Evolutionary conservation across 2,113 vertebrate species (phyloP).

Genomic region (Eptesicus fuscus): DNA sequence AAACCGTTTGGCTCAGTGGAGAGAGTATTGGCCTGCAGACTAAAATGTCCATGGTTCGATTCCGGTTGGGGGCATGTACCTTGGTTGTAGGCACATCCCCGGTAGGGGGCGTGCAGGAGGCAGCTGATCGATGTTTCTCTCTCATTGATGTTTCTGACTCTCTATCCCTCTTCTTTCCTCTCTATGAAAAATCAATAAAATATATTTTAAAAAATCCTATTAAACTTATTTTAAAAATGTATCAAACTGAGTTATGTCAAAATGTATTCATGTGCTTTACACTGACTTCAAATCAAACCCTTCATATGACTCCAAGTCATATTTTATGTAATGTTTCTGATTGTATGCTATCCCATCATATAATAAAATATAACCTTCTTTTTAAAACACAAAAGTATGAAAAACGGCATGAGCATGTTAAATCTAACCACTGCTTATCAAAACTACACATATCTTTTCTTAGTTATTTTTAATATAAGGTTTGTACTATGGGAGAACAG

Average conservation of each 20-base stretch:
- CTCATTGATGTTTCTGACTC: too few species aligned
- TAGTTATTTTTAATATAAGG: neutral
- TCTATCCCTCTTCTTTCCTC: too few species aligned
- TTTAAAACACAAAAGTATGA: neutral
- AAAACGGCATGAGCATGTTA: neutral
- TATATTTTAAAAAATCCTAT: neutral
- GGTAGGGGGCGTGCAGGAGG: too few species aligned
- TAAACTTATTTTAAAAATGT: neutral
- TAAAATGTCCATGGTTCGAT: too few species aligned
- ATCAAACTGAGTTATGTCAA: neutral
- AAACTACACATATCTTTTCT: neutral
- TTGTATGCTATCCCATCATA: neutral
- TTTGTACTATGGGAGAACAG: neutral
- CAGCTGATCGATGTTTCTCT: too few species aligned
- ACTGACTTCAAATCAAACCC: neutral
- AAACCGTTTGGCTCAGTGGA: too few species aligned
- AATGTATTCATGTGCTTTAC: neutral
- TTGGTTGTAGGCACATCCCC: too few species aligned
- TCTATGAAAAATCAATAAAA: too few species aligned
- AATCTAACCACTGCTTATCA: neutral
- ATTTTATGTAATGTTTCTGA: neutral
- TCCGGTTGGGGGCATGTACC: too few species aligned
- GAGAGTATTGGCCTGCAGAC: too few species aligned
- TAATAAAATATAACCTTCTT: neutral
- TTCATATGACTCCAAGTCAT: neutral